A percentile compares a stretch with the other conserved stretches of the same genome.
Conservation (phyloP, 2,888 invertebrate species). For the Ptilodon capucinus region DNA sequence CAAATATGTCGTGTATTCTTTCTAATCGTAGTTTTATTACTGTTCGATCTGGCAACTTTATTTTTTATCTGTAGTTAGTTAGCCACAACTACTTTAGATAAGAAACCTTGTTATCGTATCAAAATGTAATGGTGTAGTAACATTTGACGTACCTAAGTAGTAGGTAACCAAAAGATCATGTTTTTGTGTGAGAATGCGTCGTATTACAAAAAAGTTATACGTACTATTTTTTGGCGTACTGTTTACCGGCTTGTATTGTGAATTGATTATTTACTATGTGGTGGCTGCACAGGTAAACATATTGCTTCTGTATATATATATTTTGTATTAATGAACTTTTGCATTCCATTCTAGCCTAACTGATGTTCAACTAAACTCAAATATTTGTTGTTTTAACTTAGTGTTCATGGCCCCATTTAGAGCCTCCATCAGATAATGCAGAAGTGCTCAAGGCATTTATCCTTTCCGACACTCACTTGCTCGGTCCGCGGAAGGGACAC, state of each 20-base stretch:
- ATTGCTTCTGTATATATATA: not conserved
- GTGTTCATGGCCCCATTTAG: conserved; percentile 88
- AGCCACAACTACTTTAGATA: not conserved
- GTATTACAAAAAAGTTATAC: conserved; percentile 51
- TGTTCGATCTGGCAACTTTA: not conserved
- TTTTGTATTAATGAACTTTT: no score
- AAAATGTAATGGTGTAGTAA: not conserved
- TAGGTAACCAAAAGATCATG: conserved; percentile 1
- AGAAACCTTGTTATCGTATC: not conserved
- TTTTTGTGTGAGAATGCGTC: conserved; percentile 41
- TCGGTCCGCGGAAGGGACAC: conserved; percentile 93
- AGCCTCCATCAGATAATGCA: conserved; percentile 37
- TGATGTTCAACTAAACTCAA: no score
- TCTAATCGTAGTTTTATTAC: not conserved
- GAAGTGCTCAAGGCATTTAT: conserved; percentile 88
- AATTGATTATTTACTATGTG: conserved; percentile 65
- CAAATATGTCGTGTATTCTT: not conserved
- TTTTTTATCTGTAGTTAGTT: not conserved
- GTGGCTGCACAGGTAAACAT: conserved; percentile 58
- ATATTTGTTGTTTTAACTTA: no score
- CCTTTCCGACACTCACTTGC: conserved; percentile 94
- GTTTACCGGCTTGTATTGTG: conserved; percentile 59
- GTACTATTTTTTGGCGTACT: conserved; percentile 47
- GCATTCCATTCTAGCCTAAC: no score
- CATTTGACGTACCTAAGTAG: not conserved